Conservation (phyloP, 2,797 vertebrate genomes). For the Melanotaenia maccullochi region DNA sequence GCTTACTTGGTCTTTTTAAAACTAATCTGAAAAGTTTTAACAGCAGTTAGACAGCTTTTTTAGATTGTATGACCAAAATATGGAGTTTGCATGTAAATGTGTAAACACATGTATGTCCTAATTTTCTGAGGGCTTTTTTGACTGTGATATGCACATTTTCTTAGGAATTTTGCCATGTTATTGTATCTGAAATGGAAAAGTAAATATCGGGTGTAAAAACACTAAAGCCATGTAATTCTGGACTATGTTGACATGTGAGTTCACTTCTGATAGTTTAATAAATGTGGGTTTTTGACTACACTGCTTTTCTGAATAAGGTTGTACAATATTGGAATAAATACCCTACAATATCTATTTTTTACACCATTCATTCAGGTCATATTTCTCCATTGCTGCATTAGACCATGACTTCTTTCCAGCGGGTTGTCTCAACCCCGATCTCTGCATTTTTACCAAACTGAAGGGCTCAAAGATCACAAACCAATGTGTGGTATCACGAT, state of each 20-base stretch:
- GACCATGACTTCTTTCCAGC: background rate
- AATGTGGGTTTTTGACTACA: conserved; percentile 49
- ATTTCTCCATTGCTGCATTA: background rate
- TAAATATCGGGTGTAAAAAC: conserved; percentile 16
- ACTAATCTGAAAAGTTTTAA: conserved; percentile 34
- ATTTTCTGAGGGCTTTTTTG: conserved; percentile 59
- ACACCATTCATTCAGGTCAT: background rate
- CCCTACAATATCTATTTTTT: background rate
- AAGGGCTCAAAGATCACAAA: background rate
- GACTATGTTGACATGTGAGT: conserved; percentile 29
- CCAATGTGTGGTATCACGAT: background rate
- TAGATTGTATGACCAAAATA: conserved; percentile 42
- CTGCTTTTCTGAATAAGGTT: background rate
- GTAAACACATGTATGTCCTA: conserved; percentile 43
- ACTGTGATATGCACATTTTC: conserved; percentile 38
- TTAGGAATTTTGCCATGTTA: conserved; percentile 8
- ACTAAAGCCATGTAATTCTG: conserved; percentile 24
- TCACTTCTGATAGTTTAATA: conserved; percentile 45
- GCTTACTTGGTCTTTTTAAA: conserved; percentile 20
- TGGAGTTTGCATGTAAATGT: conserved; percentile 32
- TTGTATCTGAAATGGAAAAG: conserved; percentile 26
- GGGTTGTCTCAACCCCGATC: background rate
- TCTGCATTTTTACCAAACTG: background rate
- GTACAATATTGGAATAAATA: background rate
- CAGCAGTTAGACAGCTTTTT: conserved; percentile 27